phyloP scores from a whole-genome alignment of 1,140 invertebrate genomes.

The Penaeus chinensis region DNA sequence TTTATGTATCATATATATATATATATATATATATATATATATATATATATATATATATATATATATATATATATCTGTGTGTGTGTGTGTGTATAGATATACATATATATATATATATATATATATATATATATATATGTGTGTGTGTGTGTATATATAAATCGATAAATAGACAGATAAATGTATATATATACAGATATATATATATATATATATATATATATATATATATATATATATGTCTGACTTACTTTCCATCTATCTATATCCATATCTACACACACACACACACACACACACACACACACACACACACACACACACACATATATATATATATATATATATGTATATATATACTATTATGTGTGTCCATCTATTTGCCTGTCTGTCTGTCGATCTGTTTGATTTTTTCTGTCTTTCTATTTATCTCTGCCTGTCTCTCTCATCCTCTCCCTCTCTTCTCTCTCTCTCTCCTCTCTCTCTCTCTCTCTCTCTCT shows the following conservation, averaged over 20 bases:
- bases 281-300: slow-evolving; percentile 29
- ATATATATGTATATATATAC: not conserved
- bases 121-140: too few relatives aligned
- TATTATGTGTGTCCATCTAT: not conserved
- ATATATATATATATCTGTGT: too few relatives aligned
- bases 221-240: slow-evolving; percentile 3
- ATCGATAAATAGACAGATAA: not conserved
- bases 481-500: not conserved
- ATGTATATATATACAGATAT: not conserved
- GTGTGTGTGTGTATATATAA: not conserved
- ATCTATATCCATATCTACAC: not conserved
- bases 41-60: slow-evolving; percentile 13
- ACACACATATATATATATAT: slow-evolving; percentile 26
- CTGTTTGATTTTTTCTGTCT: slow-evolving; percentile 20
- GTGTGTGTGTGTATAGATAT: too few relatives aligned
- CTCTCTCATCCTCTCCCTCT: not conserved
- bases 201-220: slow-evolving; percentile 17
- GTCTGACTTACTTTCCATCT: not conserved
- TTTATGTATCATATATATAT: not conserved
- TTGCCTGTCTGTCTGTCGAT: slow-evolving; percentile 6
- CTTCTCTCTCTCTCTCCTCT: slow-evolving; percentile 20
- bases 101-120: too few relatives aligned
- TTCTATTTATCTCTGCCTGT: not conserved
- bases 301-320: slow-evolving; percentile 4
- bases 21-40: slow-evolving; percentile 30